Evolutionary conservation across 1,140 invertebrate genomes (phyloP), one percentile per base, ranked within the genome.

Genomic region (Caenorhabditis inopinata): DNA sequence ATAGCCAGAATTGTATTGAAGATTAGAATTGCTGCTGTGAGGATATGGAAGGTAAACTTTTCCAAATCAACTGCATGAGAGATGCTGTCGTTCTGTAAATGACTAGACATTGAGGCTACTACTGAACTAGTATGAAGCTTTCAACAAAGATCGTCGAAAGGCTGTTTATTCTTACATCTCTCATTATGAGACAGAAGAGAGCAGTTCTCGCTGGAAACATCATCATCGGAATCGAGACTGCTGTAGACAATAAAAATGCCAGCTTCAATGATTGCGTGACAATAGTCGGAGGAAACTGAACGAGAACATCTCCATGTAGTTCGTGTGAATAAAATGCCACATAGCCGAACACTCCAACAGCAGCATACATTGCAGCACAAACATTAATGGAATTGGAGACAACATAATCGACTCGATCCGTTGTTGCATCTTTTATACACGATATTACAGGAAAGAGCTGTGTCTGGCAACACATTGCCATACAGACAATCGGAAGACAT

Each of bases 361-460:
- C 78, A 6, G 78, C 78, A 27, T 92, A 92, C 46, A 96, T 93
- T n/a, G 91, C 89, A 51, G 94, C 94, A 89, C 95, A 97, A 83
- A 97, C 93, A 90, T 94, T 94, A 32, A 97, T 93, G 16, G 96
- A 95, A 81, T 93, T 92, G 85, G 92, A 92, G 2, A 96, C 93
- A 75, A 97, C 92, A 82, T 91, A 88, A 87, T 96, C 95, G 92
- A 97, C 94, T 87, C 93, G 94, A 81, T 95, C 94, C 46, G 96
- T 88, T 12, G 94, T 94, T 38, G 93, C 92, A 86, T 95, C 94
- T 1, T 94, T 93, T 32, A 96, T 91, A 9, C 93, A 92, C 84
- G 96, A 95, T 88, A 96, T 97, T 78, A 98, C 93, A 89, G 96
- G 94, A 90, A 98, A 98, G 32, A 98, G 89, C 90, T 98, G 96